phyloP scores from a whole-genome alignment of 2,888 invertebrate genomes.

The Sepiola atlantica region DNA sequence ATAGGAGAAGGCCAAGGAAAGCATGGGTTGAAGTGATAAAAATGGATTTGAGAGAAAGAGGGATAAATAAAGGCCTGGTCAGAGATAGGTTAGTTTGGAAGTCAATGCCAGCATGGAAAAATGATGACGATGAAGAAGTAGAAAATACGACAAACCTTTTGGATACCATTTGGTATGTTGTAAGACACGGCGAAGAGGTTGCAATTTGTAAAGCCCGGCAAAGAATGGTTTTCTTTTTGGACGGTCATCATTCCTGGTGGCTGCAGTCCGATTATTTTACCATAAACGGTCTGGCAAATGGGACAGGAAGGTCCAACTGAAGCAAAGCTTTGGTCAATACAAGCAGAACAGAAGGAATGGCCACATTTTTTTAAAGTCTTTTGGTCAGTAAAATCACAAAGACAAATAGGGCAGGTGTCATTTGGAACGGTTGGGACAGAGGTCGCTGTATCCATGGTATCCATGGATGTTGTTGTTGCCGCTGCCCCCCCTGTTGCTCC shows the following conservation, averaged over 20 bases:
- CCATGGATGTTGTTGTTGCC: neutral
- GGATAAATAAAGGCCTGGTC: too few relatives aligned
- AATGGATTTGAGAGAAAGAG: too few relatives aligned
- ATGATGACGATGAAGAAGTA: neutral
- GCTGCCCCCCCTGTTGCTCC: neutral
- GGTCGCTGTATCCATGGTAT: neutral
- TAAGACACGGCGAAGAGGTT: slow-evolving; percentile 58
- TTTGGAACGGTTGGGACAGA: neutral
- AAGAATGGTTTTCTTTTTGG: neutral
- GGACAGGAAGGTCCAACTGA: slow-evolving; percentile 64
- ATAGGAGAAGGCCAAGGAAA: too few relatives aligned
- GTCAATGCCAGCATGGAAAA: too few relatives aligned
- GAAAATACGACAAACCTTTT: neutral
- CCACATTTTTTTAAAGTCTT: slow-evolving; percentile 58
- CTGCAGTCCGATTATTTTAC: slow-evolving; percentile 64
- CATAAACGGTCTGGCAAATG: slow-evolving; percentile 64
- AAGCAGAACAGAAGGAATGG: slow-evolving; percentile 64
- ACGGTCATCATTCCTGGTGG: slow-evolving; percentile 62
- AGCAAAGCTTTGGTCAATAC: slow-evolving; percentile 61
- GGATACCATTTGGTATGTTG: slow-evolving; percentile 68
- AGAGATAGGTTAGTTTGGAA: too few relatives aligned
- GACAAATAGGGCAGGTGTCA: slow-evolving; percentile 62
- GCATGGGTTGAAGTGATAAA: too few relatives aligned
- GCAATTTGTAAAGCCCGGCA: slow-evolving; percentile 54
- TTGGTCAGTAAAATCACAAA: slow-evolving; percentile 53